Base-by-base conservation (phyloP, 2,113 vertebrate species). In the Corythoichthys intestinalis region DNA sequence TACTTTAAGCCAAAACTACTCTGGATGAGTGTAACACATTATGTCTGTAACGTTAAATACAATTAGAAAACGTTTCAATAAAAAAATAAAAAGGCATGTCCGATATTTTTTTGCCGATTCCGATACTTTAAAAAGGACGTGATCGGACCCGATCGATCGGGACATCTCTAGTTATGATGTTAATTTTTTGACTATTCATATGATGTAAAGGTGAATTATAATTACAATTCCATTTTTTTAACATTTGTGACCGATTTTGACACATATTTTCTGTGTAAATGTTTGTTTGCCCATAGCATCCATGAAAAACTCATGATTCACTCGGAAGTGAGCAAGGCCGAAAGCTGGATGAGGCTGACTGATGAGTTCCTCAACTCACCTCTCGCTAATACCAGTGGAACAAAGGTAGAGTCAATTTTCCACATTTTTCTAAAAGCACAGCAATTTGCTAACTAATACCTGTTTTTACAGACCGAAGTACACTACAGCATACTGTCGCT, bases 231-330 rank as follows among this genome's bases (percentile, higher is more conserved):
- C 14, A 4, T 34, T 34, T 57, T 10, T 28, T n/a, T 57, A 6
- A 20, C 20, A 14, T 9, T 57, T 57, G 20, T 8, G 11, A 13
- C 34, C 28, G 34, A 3, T 34, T 35, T 28, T n/a, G 15, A 20
- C 48, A 14, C 48, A 14, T 49, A 4, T 4, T n/a, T n/a, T 53
- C 20, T 4, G 12, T 17, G 11, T 11, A 57, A 35, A 35, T 28
- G 13, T 82, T 75, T 0, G 81, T 57, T 14, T 34, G 35, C 9
- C 10, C n/a, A 34, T 37, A 99, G 97, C 78, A 96, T 99, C 87
- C 89, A 98, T 76, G 96, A 98, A 75, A 98, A 98, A 82, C 91
- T 98, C 58, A 82, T 95, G 90, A 89, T 99, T 72, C 96, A 98
- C 89, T 99, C 97, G 28, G 96, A 99, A 78, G 82, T 97, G 70